Evolutionary conservation across 2,797 vertebrate species (phyloP).

Genomic region (Hyperoplus lanceolatus): DNA sequence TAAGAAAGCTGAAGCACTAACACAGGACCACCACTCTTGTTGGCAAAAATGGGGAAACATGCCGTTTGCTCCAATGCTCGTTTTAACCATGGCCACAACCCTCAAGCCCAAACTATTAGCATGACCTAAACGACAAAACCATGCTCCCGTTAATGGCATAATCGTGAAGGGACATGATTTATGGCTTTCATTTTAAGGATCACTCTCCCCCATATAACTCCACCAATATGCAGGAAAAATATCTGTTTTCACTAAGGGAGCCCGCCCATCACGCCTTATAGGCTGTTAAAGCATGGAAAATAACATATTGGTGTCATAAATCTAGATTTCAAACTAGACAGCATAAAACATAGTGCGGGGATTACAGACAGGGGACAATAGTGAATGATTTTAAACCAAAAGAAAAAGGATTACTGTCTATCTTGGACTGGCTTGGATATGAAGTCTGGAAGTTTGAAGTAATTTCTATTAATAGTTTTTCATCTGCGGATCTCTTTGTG

Average conservation of each 20-base stretch:
- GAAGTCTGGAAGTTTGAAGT: constrained; percentile 61
- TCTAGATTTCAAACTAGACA: constrained; percentile 84
- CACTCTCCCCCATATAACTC: constrained; percentile 82
- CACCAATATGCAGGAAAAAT: constrained; percentile 84
- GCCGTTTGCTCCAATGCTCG: constrained; percentile 39
- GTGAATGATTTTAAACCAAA: constrained; percentile 73
- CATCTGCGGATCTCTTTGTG: constrained; percentile 60
- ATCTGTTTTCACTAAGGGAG: constrained; percentile 86
- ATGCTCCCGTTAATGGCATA: constrained; percentile 86
- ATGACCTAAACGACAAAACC: constrained; percentile 87
- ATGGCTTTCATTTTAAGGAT: constrained; percentile 88
- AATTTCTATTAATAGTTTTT: constrained; percentile 73
- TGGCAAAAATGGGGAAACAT: constrained; percentile 44
- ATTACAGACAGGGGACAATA: constrained; percentile 74
- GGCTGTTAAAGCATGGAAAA: constrained; percentile 86
- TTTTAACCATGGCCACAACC: constrained; percentile 71
- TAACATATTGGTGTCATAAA: constrained; percentile 89
- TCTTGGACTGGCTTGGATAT: constrained; percentile 59
- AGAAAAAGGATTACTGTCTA: constrained; percentile 63
- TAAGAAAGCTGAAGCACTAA: constrained; percentile 60
- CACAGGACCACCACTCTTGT: constrained; percentile 72
- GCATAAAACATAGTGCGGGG: constrained; percentile 70
- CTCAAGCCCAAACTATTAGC: constrained; percentile 84
- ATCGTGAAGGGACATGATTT: constrained; percentile 85
- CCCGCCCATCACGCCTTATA: constrained; percentile 81